Percentiles rank a stretch among this genome's conserved stretches.
phyloP scores from a whole-genome alignment of 2,113 vertebrate species.

The Albula glossodonta region DNA sequence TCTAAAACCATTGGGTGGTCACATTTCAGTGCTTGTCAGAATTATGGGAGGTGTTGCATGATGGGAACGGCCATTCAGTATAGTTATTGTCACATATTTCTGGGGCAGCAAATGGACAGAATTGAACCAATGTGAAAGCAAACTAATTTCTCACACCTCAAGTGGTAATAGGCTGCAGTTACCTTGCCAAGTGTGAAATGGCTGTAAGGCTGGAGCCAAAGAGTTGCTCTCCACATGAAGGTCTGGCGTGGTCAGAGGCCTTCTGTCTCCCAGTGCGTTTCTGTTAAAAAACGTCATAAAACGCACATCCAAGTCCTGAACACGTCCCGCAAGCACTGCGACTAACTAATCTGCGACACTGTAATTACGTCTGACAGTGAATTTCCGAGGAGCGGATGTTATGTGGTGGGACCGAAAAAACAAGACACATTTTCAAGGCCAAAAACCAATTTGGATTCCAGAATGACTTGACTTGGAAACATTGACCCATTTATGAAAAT shows the following conservation, averaged over 20 bases:
- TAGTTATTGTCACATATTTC: neutral
- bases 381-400: constrained; percentile 60
- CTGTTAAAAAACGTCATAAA: constrained; percentile 7
- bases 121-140: neutral
- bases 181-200: neutral
- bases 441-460: constrained; percentile 31
- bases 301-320: constrained; percentile 52
- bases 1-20: too few relatives aligned
- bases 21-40: too few relatives aligned
- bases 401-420: constrained; percentile 46
- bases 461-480: neutral
- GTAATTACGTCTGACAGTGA: constrained; percentile 54
- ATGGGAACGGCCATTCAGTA: neutral
- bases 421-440: constrained; percentile 42
- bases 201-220: neutral
- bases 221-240: neutral
- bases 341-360: constrained; percentile 48
- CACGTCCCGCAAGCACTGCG: constrained; percentile 58
- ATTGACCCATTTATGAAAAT: neutral
- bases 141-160: neutral
- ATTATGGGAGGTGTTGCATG: neutral
- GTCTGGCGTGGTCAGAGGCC: neutral
- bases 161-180: neutral
- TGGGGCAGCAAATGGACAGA: neutral
- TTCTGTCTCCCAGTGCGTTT: neutral